Percentiles rank a stretch among this genome's conserved stretches.
Conservation (phyloP, 2,113 vertebrate genomes). For the Notechis scutatus region DNA sequence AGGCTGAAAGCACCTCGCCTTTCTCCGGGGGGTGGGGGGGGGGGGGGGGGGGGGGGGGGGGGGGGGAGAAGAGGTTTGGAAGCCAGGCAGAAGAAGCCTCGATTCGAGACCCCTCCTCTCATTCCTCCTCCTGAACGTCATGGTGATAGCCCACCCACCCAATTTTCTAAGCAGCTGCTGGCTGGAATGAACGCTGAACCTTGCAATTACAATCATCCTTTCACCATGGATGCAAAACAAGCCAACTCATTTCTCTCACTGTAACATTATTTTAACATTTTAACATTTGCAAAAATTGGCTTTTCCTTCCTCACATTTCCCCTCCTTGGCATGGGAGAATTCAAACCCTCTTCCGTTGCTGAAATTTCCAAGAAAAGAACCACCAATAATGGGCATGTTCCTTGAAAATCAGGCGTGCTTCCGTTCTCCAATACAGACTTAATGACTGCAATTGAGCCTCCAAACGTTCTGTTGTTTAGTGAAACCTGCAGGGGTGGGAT, state of each 20-base stretch:
- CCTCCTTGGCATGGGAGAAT: no score
- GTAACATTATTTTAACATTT: no score
- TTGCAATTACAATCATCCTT: accelerated
- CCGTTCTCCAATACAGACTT: no score
- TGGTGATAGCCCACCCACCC: background rate
- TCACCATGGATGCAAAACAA: background rate
- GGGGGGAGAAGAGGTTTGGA: no score
- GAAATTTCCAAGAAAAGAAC: background rate
- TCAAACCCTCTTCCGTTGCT: no score
- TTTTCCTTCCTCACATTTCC: no score
- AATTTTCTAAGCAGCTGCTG: background rate
- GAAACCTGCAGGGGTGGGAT: no score
- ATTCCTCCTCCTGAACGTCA: background rate
- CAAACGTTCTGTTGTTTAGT: no score
- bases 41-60: no score
- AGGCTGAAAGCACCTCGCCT: background rate
- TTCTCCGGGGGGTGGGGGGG: accelerated
- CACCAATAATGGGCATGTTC: background rate
- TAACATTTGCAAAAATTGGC: no score
- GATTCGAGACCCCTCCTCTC: background rate
- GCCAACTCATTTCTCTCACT: no score
- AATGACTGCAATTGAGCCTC: no score
- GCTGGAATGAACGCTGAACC: background rate
- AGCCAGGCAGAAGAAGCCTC: background rate
- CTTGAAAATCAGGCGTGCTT: background rate